These are phyloP conservation scores for Apeltes quadracus DNA, from an alignment of 2,113 vertebrate genomes.

Conservation along the genomic window DNA sequence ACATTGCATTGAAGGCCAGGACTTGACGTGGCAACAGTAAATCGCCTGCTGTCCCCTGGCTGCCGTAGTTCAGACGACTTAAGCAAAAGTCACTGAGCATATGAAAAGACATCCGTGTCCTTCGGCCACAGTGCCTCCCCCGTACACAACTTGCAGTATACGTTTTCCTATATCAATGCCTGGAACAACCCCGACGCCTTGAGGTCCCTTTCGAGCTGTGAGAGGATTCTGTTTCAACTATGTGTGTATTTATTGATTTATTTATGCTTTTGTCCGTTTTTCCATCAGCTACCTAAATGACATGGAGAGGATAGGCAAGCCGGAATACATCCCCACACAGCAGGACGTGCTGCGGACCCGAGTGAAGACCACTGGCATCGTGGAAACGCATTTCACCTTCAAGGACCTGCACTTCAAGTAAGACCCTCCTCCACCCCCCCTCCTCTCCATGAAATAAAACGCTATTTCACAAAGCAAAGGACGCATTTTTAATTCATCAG, in stretches of 20 bases:
- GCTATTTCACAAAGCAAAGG: neutral
- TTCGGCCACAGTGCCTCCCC: neutral
- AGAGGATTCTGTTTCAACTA: neutral
- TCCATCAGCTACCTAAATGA: slow-evolving; percentile 84
- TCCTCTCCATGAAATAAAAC: neutral
- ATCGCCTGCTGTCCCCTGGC: neutral
- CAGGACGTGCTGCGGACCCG: slow-evolving; percentile 96
- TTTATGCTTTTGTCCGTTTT: slow-evolving; percentile 32
- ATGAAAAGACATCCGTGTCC: neutral
- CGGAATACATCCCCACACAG: slow-evolving; percentile 95
- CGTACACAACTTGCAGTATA: neutral
- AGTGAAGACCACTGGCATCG: slow-evolving; percentile 98
- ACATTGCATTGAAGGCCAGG: slow-evolving; percentile 1
- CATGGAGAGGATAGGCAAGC: slow-evolving; percentile 90
- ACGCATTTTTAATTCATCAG: neutral
- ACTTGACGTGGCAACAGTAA: slow-evolving; percentile 3
- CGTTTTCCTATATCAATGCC: neutral
- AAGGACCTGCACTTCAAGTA: slow-evolving; percentile 99
- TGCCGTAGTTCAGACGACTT: neutral
- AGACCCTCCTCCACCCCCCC: slow-evolving; percentile 45
- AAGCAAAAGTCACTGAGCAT: slow-evolving; percentile 1
- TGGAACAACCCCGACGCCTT: neutral
- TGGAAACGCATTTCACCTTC: slow-evolving; percentile 99
- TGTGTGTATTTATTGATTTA: no score
- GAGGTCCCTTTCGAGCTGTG: neutral